Percentiles rank a stretch among this genome's conserved stretches.
phyloP scores from a whole-genome alignment of 2,113 vertebrate species.

The Calypte anna region DNA sequence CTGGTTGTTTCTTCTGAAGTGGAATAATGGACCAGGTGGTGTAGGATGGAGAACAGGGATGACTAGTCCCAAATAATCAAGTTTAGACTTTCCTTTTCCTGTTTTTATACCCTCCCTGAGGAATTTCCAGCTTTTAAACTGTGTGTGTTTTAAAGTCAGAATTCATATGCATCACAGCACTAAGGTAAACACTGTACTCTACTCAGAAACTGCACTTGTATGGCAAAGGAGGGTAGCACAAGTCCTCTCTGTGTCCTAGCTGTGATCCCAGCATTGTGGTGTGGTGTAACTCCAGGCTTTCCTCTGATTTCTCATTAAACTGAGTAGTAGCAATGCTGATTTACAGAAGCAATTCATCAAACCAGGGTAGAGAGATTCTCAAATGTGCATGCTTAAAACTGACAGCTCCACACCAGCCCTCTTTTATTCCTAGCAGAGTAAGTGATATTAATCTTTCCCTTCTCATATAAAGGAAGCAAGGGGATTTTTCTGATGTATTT shows the following conservation, averaged over 20 bases:
- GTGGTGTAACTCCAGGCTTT: not conserved
- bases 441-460: not conserved
- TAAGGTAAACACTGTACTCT: not conserved
- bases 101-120: not conserved
- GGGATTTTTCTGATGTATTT: not conserved
- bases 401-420: not conserved
- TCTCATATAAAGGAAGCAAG: not conserved
- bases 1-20: not conserved
- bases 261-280: not conserved
- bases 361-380: not conserved
- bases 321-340: not conserved
- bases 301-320: not conserved
- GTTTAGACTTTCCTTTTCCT: not conserved
- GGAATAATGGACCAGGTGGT: not conserved
- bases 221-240: not conserved
- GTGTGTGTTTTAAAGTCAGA: not conserved
- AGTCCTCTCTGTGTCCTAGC: not conserved
- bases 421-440: not conserved
- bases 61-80: not conserved
- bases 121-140: not conserved
- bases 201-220: not conserved
- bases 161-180: rapidly evolving
- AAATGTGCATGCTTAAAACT: not conserved
- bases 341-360: not conserved
- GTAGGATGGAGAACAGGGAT: not conserved